Evolutionary conservation across 1,140 invertebrate species (phyloP), one percentile per base, ranked within the genome.

Genomic region (Probaryconus sp.): DNA sequence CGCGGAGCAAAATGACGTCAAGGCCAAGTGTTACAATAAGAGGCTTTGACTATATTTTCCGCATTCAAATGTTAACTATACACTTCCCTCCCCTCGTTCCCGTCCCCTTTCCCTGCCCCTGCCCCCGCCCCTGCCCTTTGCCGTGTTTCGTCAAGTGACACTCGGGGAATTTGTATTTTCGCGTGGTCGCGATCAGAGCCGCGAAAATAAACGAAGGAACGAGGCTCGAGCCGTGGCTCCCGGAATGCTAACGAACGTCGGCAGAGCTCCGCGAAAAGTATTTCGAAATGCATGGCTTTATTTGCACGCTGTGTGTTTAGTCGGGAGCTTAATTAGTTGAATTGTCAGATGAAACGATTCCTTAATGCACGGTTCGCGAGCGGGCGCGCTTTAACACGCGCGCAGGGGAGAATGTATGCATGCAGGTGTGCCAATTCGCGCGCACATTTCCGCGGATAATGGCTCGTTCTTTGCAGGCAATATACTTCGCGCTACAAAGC

Each of bases 1-100:
- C 82, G 45, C 21, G 38, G 33, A 26, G 28, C 38, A 28, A 72
- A 73, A 78, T 64, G 74, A 77, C 72, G 72, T 60, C 58, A 69
- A 64, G 64, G 64, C 37, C 64, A 60, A n/a, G 10, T 28, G 37
- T 53, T 58, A 56, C 43, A 64, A 58, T 48, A 30, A 47, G 16
- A 68, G 63, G n/a, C 68, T 64, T 56, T 43, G 58, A 53, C 13
- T 35, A 37, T 50, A 35, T 50, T 55, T 67, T 73, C 48, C 53
- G 61, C 42, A 67, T 61, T 73, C 48, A 71, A 65, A 56, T 64
- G 42, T 64, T 58, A 64, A 64, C 30, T 7, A 18, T 13, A 26
- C 35, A 9, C 11, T 24, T 24, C 28, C 10, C 10, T 30, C 10
- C 2, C 9, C 28, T 9, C 21, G 21, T 24, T 24, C 3, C 3